Evolutionary conservation across 2,113 vertebrate genomes (phyloP).

Genomic region (Pelobates fuscus): DNA sequence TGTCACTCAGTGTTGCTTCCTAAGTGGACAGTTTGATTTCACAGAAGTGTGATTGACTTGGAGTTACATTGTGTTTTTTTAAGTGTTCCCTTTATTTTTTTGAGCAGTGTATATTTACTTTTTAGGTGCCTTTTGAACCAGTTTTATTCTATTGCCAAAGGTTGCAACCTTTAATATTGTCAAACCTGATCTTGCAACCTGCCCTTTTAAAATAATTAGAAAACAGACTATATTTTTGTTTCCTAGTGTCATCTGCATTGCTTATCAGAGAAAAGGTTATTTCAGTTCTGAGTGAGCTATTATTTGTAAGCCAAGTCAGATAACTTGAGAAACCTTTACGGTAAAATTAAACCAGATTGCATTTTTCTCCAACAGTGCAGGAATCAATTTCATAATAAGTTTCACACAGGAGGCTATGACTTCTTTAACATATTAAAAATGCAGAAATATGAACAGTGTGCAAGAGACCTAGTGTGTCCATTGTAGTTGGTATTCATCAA

Average conservation of each 20-base stretch:
- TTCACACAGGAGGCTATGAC: background rate
- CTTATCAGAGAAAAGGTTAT: conserved; percentile 27
- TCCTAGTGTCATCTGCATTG: conserved; percentile 12
- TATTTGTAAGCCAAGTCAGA: conserved; percentile 14
- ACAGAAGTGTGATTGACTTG: too few relatives aligned
- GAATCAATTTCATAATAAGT: background rate
- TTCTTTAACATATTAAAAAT: too few relatives aligned
- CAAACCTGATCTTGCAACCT: conserved; percentile 16
- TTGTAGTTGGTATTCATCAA: too few relatives aligned
- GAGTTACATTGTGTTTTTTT: too few relatives aligned
- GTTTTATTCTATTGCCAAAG: too few relatives aligned
- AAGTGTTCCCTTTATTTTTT: too few relatives aligned
- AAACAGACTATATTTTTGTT: conserved; percentile 32
- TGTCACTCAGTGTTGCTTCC: too few relatives aligned
- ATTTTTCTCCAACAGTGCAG: background rate
- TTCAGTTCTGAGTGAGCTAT: conserved; percentile 20
- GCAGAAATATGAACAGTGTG: too few relatives aligned
- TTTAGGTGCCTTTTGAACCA: too few relatives aligned
- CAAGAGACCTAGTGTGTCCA: too few relatives aligned
- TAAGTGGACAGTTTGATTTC: too few relatives aligned
- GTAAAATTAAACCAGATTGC: background rate
- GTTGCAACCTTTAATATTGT: conserved; percentile 37
- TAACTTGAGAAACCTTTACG: conserved; percentile 35
- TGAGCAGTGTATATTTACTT: too few relatives aligned
- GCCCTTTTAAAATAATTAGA: conserved; percentile 37